Percentiles rank a stretch among this genome's conserved stretches.
Conservation (phyloP, 2,888 invertebrate species). For the Zeuzera pyrina region DNA sequence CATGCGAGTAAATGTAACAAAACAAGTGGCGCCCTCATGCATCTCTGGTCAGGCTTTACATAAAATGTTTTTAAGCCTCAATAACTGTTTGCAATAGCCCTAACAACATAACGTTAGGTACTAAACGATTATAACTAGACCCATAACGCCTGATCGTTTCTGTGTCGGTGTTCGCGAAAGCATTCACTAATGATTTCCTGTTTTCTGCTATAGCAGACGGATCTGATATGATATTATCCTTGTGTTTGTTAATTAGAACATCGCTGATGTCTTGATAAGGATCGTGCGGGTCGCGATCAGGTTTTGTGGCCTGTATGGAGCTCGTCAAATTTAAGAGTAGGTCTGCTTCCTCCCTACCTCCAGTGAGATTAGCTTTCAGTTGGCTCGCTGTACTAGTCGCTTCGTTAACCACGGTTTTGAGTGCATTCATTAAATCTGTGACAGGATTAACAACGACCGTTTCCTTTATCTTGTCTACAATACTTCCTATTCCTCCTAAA, state of each 20-base stretch:
- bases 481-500: neutral
- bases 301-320: neutral
- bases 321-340: neutral
- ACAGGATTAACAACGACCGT: neutral
- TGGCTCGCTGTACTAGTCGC: neutral
- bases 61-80: too few relatives aligned
- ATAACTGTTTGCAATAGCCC: too few relatives aligned
- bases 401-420: neutral
- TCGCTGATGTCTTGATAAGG: conserved; percentile 2
- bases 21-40: too few relatives aligned
- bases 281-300: neutral
- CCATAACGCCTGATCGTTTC: neutral
- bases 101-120: neutral
- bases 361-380: neutral
- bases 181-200: neutral
- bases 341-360: neutral
- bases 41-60: too few relatives aligned
- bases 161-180: neutral
- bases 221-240: neutral
- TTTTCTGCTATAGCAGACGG: neutral
- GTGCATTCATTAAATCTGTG: neutral
- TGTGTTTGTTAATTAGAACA: neutral
- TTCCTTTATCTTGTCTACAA: neutral
- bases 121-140: conserved; percentile 1
- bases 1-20: too few relatives aligned